A percentile compares a stretch with the other conserved stretches of the same genome.
These are phyloP conservation scores for Drosophila limbata DNA, from an alignment of 2,888 invertebrate genomes.

Conservation along the genomic window DNA sequence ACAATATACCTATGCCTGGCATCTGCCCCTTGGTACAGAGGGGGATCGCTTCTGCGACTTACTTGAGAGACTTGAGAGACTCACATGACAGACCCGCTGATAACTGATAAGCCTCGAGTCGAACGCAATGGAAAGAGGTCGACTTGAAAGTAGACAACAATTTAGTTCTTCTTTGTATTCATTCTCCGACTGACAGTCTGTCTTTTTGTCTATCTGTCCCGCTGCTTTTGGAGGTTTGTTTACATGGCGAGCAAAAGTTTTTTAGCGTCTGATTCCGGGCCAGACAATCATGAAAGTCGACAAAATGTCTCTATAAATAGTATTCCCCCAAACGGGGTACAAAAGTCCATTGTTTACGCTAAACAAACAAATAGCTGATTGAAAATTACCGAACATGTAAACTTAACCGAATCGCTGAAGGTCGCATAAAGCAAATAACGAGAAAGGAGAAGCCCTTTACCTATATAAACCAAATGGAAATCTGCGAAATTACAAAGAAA, in stretches of 20 bases:
- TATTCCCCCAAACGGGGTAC: constrained; percentile 19
- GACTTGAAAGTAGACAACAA: constrained; percentile 22
- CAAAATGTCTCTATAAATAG: constrained; percentile 49
- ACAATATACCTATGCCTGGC: neutral
- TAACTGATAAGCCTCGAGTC: constrained; percentile 46
- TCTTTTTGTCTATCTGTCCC: constrained; percentile 29
- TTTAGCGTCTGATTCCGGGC: constrained; percentile 40
- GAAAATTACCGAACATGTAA: constrained; percentile 22
- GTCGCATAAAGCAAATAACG: constrained; percentile 14
- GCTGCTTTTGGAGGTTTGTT: constrained; percentile 68
- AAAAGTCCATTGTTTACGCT: constrained; percentile 40
- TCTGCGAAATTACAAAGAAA: neutral
- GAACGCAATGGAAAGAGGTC: constrained; percentile 37
- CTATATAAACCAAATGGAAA: neutral
- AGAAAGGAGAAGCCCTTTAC: neutral
- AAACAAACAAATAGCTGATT: constrained; percentile 9
- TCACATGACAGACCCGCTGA: constrained; percentile 25
- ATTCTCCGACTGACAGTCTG: constrained; percentile 4
- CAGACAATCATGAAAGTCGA: constrained; percentile 30
- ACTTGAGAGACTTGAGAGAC: constrained; percentile 7
- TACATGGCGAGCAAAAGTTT: constrained; percentile 41
- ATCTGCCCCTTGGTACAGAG: neutral
- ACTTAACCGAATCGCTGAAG: constrained; percentile 8
- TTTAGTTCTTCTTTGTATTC: constrained; percentile 7
- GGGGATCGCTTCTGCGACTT: constrained; percentile 15